Percentiles rank a stretch among this genome's conserved stretches.
Conservation (phyloP, 2,888 invertebrate species). For the Cephus rjabovi region DNA sequence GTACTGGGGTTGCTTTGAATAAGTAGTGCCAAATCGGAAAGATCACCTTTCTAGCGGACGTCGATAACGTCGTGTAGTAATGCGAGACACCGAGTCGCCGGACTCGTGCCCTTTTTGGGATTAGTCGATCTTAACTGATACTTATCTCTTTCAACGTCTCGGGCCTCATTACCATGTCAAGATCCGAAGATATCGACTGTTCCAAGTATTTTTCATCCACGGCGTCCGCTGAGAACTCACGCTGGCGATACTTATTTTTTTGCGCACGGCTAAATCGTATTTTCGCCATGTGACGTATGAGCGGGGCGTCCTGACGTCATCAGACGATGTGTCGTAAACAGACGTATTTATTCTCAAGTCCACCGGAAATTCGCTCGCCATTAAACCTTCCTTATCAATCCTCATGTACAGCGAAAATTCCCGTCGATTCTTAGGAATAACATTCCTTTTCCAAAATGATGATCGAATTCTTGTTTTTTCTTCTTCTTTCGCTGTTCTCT, state of each 20-base stretch:
- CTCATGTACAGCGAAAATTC: background rate
- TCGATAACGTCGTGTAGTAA: conserved; percentile 1
- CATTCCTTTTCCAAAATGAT: background rate
- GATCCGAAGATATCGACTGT: background rate
- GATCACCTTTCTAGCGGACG: conserved; percentile 44
- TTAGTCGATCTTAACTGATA: background rate
- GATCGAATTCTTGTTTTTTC: background rate
- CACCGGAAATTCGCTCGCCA: background rate
- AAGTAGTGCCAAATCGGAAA: conserved; percentile 50
- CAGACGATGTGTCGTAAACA: conserved; percentile 22
- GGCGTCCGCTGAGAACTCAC: background rate
- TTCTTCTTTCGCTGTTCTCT: background rate
- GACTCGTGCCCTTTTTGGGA: background rate
- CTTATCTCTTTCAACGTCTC: background rate
- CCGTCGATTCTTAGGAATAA: background rate
- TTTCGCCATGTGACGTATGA: conserved; percentile 29
- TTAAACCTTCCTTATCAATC: background rate
- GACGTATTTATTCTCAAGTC: conserved; percentile 11
- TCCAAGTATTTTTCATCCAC: background rate
- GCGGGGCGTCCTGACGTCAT: conserved; percentile 21
- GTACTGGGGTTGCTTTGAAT: conserved; percentile 38
- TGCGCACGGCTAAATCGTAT: conserved; percentile 28
- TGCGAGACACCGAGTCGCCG: conserved; percentile 4
- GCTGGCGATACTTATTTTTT: conserved; percentile 15
- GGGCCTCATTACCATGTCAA: background rate